Conservation (phyloP, 2,797 vertebrate genomes). For the Hyperoplus lanceolatus region DNA sequence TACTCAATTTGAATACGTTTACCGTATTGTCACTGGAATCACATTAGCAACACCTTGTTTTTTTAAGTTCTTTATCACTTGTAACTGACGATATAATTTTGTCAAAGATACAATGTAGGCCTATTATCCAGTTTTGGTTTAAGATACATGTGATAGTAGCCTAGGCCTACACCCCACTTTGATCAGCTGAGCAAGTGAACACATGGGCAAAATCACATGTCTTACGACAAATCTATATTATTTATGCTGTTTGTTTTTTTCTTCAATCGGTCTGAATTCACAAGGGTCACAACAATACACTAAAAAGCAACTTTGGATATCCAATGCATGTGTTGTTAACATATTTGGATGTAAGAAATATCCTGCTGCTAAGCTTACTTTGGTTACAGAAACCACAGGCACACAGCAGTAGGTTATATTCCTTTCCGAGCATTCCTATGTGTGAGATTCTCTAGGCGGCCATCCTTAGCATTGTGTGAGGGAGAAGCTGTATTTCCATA, state of each 20-base stretch:
- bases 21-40: neutral
- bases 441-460: neutral
- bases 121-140: conserved; percentile 6
- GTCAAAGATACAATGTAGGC: neutral
- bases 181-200: neutral
- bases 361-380: neutral
- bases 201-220: neutral
- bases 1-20: neutral
- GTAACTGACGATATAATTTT: neutral
- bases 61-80: neutral
- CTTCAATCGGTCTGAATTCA: neutral
- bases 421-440: neutral
- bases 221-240: neutral
- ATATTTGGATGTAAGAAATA: neutral
- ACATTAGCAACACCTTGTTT: neutral
- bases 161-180: neutral
- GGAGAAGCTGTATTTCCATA: conserved; percentile 33
- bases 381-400: neutral
- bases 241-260: neutral
- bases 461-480: neutral
- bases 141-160: neutral
- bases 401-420: neutral
- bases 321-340: neutral
- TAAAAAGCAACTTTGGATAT: neutral
- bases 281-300: neutral